A percentile compares a stretch with the other conserved stretches of the same genome.
Evolutionary conservation across 2,888 invertebrate species (phyloP).

Genomic region (Protodeltote pygarga): DNA sequence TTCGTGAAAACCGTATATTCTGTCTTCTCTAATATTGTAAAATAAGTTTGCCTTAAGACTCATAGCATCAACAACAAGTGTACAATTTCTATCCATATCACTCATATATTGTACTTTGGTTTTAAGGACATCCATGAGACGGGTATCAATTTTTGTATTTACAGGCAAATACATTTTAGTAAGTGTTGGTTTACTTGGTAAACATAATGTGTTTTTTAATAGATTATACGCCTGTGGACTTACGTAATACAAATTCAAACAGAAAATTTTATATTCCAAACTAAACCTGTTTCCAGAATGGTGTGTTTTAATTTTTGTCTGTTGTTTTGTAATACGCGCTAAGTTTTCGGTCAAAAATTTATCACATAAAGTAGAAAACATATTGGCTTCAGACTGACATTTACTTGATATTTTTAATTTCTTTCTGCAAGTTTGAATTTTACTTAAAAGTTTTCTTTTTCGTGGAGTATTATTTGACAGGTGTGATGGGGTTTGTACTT

Average conservation of each 20-base stretch:
- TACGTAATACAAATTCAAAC: conserved; percentile 46
- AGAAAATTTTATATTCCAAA: conserved; percentile 40
- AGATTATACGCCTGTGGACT: conserved; percentile 48
- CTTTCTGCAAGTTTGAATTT: conserved; percentile 22
- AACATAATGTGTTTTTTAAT: conserved; percentile 32
- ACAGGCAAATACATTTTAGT: conserved; percentile 34
- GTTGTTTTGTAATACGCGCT: conserved; percentile 44
- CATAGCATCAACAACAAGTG: conserved; percentile 37
- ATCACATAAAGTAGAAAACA: conserved; percentile 37
- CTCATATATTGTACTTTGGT: conserved; percentile 37
- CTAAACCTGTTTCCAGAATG: conserved; percentile 29
- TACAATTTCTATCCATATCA: conserved; percentile 44
- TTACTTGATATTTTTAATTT: conserved; percentile 14
- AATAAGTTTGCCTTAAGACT: conserved; percentile 44
- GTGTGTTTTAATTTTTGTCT: conserved; percentile 35
- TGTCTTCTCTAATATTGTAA: conserved; percentile 46
- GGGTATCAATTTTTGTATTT: conserved; percentile 40
- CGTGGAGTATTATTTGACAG: conserved; percentile 21
- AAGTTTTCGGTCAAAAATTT: conserved; percentile 38
- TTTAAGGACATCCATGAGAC: conserved; percentile 40
- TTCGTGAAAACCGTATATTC: conserved; percentile 52
- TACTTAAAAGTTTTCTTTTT: conserved; percentile 18
- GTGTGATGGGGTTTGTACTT: conserved; percentile 21
- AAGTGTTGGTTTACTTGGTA: conserved; percentile 38
- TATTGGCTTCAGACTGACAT: conserved; percentile 15